These are phyloP conservation scores for Meta bourneti DNA, from an alignment of 2,888 invertebrate species.

Conservation along the genomic window DNA sequence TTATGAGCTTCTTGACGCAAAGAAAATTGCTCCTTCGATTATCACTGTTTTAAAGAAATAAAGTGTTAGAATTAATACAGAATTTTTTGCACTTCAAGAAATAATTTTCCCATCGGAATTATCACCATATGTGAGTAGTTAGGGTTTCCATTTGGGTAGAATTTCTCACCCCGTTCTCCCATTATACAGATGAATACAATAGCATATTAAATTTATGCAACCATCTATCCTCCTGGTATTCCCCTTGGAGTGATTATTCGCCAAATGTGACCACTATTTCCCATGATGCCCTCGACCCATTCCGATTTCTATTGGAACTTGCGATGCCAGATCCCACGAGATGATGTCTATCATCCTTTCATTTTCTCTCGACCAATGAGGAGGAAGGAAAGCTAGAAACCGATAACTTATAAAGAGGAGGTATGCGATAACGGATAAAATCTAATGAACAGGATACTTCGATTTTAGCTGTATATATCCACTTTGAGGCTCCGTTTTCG, in stretches of 20 bases:
- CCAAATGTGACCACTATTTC: slow-evolving; percentile 38
- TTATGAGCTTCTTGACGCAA: too few relatives aligned
- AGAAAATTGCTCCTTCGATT: too few relatives aligned
- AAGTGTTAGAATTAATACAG: too few relatives aligned
- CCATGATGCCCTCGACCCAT: slow-evolving; percentile 46
- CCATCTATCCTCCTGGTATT: neutral
- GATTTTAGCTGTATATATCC: neutral
- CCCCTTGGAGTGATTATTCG: slow-evolving; percentile 53
- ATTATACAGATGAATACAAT: slow-evolving; percentile 7
- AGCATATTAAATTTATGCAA: slow-evolving; percentile 3
- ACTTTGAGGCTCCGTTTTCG: neutral
- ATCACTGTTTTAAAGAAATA: too few relatives aligned
- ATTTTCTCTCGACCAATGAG: slow-evolving; percentile 58
- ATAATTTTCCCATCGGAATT: too few relatives aligned
- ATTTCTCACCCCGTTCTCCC: neutral
- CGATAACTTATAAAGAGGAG: slow-evolving; percentile 33
- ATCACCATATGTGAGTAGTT: too few relatives aligned
- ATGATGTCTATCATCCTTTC: slow-evolving; percentile 46
- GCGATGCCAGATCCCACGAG: slow-evolving; percentile 50
- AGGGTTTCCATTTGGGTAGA: neutral
- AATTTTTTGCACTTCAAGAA: too few relatives aligned
- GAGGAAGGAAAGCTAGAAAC: neutral
- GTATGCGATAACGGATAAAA: slow-evolving; percentile 25
- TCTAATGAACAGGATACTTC: slow-evolving; percentile 21
- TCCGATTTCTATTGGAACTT: neutral